These are phyloP conservation scores for Lochmaea crataegi DNA, from an alignment of 2,888 invertebrate genomes.

Conservation along the genomic window DNA sequence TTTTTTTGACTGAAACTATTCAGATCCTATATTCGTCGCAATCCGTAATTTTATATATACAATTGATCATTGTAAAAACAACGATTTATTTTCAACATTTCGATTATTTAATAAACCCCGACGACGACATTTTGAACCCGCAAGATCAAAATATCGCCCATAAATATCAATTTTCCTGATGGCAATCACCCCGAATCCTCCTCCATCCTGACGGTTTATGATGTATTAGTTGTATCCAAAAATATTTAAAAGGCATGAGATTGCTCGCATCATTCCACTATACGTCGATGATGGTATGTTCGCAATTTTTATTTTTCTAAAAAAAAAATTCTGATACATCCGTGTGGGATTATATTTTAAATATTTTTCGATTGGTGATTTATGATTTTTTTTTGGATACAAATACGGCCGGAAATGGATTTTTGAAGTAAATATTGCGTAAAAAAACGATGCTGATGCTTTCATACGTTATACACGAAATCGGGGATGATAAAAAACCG, in stretches of 20 bases:
- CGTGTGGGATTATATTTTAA: conserved; percentile 20
- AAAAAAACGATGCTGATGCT: conserved; percentile 16
- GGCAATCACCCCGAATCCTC: conserved; percentile 29
- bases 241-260: conserved; percentile 31
- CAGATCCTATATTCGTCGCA: too few relatives aligned
- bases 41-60: too few relatives aligned
- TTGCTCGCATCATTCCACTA: conserved; percentile 20
- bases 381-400: conserved; percentile 23
- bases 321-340: conserved; percentile 16
- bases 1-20: too few relatives aligned
- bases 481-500: not conserved
- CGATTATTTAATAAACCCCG: conserved; percentile 29
- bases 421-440: conserved; percentile 21
- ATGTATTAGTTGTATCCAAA: conserved; percentile 35
- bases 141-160: conserved; percentile 23
- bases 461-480: not conserved
- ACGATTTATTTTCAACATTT: conserved; percentile 40
- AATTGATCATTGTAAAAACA: conserved; percentile 38
- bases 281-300: not conserved
- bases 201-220: conserved; percentile 30
- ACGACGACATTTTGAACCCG: conserved; percentile 23
- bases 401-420: conserved; percentile 26
- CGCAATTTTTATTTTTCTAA: conserved; percentile 4
- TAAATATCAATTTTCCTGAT: conserved; percentile 34
- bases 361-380: conserved; percentile 27